Evolutionary conservation across 2,797 vertebrate genomes (phyloP).

Genomic region (Mormyrops attenuatus): DNA sequence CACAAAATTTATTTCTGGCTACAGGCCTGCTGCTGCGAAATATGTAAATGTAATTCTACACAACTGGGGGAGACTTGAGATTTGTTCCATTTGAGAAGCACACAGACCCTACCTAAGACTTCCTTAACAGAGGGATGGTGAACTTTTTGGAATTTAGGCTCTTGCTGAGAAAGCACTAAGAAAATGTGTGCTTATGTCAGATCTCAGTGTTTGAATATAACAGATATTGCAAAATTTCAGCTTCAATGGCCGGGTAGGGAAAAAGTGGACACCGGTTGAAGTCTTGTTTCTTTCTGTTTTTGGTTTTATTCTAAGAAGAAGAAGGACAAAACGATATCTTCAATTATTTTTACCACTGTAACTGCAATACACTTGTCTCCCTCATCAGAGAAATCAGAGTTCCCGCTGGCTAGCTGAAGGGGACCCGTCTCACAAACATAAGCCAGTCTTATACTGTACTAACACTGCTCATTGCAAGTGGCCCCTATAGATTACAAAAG

Average conservation of each 20-base stretch:
- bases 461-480: slow-evolving; percentile 10
- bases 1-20: background rate
- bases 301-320: background rate
- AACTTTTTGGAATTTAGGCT: background rate
- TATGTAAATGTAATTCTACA: background rate
- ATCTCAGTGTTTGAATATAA: background rate
- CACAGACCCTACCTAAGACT: background rate
- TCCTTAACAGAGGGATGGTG: background rate
- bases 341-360: background rate
- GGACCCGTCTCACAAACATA: background rate
- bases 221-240: background rate
- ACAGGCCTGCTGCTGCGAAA: background rate
- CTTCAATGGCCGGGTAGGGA: background rate
- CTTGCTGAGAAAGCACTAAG: background rate
- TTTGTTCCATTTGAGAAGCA: background rate
- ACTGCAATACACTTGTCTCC: background rate
- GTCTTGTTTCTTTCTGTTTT: background rate
- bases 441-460: background rate
- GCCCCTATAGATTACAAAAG: background rate
- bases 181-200: background rate
- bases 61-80: background rate
- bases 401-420: background rate
- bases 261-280: background rate
- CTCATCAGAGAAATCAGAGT: background rate
- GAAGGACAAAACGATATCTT: background rate